A percentile compares a stretch with the other conserved stretches of the same genome.
These are phyloP conservation scores for Sinosuthora webbiana DNA, from an alignment of 2,113 vertebrate species.

Conservation along the genomic window DNA sequence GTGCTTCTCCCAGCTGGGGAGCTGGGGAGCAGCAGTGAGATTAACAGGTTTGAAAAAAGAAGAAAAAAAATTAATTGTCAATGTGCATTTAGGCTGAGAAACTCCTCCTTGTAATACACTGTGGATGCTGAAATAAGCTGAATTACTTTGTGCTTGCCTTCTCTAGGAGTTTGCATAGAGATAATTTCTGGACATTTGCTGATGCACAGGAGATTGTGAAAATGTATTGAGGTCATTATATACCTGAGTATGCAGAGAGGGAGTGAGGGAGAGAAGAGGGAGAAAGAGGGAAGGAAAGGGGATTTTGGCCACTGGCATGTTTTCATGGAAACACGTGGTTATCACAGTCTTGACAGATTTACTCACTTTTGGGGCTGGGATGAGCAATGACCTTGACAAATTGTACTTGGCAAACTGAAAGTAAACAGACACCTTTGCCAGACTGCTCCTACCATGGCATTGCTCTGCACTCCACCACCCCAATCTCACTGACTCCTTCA, in stretches of 20 bases:
- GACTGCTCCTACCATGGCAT: not conserved
- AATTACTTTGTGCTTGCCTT: not conserved
- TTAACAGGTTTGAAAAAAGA: not conserved
- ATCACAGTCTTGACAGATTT: not conserved
- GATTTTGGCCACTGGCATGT: not conserved
- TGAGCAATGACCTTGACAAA: not conserved
- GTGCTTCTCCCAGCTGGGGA: not conserved
- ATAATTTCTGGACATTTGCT: not conserved
- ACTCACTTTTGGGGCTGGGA: not conserved
- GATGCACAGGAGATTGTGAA: not conserved
- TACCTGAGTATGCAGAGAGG: not conserved
- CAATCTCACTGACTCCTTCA: not conserved
- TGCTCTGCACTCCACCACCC: not conserved
- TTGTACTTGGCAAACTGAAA: not conserved
- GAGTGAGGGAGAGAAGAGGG: not conserved
- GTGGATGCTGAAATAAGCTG: not conserved
- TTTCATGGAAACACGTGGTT: not conserved
- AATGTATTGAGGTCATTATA: not conserved
- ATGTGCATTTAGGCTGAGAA: not conserved
- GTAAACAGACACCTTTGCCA: not conserved
- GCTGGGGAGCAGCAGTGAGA: accelerated
- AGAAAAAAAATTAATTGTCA: not conserved
- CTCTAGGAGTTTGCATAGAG: not conserved
- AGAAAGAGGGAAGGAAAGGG: not conserved
- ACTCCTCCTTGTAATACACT: not conserved